These are phyloP conservation scores for Silurus lanzhouensis DNA, from an alignment of 2,797 vertebrate genomes.

Conservation along the genomic window DNA sequence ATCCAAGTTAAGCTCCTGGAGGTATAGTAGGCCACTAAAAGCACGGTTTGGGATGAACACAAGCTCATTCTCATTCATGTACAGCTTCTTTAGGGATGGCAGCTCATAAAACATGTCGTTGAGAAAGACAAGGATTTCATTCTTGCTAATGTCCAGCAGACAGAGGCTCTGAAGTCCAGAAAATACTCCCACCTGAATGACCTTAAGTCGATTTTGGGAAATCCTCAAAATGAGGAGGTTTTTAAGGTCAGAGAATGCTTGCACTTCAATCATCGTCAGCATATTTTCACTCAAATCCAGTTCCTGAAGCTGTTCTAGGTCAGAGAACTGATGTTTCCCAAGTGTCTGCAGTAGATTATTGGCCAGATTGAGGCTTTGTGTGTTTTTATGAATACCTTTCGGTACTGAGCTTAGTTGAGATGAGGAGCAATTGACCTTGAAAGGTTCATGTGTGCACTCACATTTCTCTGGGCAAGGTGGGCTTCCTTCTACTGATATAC, in stretches of 20 bases:
- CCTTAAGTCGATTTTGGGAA: constrained; percentile 78
- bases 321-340: constrained; percentile 73
- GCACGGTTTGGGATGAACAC: constrained; percentile 81
- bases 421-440: constrained; percentile 76
- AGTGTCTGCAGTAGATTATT: constrained; percentile 78
- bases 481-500: constrained; percentile 57
- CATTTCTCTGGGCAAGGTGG: constrained; percentile 73
- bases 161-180: constrained; percentile 73
- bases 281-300: constrained; percentile 83
- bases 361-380: constrained; percentile 76
- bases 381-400: constrained; percentile 66
- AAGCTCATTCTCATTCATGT: constrained; percentile 79
- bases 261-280: constrained; percentile 69
- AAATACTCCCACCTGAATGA: constrained; percentile 78
- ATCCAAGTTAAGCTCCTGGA: constrained; percentile 79
- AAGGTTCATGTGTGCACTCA: constrained; percentile 68
- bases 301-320: constrained; percentile 72
- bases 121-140: constrained; percentile 83
- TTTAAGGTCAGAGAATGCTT: constrained; percentile 77
- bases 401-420: constrained; percentile 73
- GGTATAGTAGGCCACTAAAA: constrained; percentile 73
- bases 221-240: constrained; percentile 75
- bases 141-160: constrained; percentile 80
- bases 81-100: constrained; percentile 71
- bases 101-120: constrained; percentile 82